These are phyloP conservation scores for Aphyosemion australe DNA, from an alignment of 2,113 vertebrate genomes.

Conservation along the genomic window DNA sequence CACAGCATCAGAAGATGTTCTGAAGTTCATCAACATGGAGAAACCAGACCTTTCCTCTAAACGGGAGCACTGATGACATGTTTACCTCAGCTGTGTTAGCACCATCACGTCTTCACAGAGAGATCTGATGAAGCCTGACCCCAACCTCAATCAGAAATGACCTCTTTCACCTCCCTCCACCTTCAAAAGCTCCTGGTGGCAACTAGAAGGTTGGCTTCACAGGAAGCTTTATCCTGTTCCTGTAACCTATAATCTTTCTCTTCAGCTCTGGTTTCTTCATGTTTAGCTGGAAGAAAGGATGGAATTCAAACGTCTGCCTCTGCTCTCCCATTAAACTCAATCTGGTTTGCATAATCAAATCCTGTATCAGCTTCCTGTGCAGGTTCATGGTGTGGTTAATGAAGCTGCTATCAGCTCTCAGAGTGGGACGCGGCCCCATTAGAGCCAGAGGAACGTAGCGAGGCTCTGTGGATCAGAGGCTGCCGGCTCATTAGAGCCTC, in stretches of 20 bases:
- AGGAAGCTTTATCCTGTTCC: conserved; percentile 50
- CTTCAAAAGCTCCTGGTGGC: conserved; percentile 25
- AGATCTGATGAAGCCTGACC: too few species aligned
- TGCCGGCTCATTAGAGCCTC: conserved; percentile 67
- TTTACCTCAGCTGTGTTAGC: conserved; percentile 16
- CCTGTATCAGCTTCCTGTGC: conserved; percentile 57
- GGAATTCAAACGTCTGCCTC: conserved; percentile 37
- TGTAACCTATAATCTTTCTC: conserved; percentile 31
- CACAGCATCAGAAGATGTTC: conserved; percentile 49
- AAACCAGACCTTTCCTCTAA: conserved; percentile 8
- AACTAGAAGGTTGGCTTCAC: too few species aligned
- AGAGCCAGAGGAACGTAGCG: conserved; percentile 59
- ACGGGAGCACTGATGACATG: not conserved
- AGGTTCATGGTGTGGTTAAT: conserved; percentile 70
- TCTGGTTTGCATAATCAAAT: conserved; percentile 57
- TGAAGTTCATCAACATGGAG: not conserved
- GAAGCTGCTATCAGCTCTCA: conserved; percentile 58
- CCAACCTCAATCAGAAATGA: conserved; percentile 9
- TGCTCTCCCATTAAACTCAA: conserved; percentile 61
- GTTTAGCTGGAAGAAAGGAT: conserved; percentile 48
- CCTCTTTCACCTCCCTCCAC: conserved; percentile 27
- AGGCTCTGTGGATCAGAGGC: conserved; percentile 53
- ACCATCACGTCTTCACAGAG: conserved; percentile 10
- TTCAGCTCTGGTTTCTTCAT: conserved; percentile 33
- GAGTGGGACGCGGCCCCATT: conserved; percentile 56